A percentile compares a stretch with the other conserved stretches of the same genome.
phyloP scores from a whole-genome alignment of 2,888 invertebrate genomes.

The Meteorus cinctellus region DNA sequence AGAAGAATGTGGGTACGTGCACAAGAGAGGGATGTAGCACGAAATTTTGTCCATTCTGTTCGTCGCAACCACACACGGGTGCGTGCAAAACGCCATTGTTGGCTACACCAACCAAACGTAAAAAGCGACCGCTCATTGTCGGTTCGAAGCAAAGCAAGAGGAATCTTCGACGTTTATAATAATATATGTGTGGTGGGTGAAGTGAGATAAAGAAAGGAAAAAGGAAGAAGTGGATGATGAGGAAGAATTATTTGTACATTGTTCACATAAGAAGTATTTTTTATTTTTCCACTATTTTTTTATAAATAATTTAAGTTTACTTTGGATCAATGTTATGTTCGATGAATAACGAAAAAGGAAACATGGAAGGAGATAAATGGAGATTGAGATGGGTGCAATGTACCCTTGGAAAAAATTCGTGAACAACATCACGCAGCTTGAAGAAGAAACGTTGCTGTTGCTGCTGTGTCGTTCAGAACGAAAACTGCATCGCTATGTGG shows the following conservation, averaged over 20 bases:
- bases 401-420: slow-evolving; percentile 1
- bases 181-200: slow-evolving; percentile 6
- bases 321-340: neutral
- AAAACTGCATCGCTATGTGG: slow-evolving; percentile 5
- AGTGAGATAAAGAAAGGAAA: neutral
- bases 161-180: slow-evolving; percentile 68
- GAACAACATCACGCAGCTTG: slow-evolving; percentile 1
- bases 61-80: slow-evolving; percentile 65
- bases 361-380: slow-evolving; percentile 2
- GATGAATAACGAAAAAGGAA: slow-evolving; percentile 12
- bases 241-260: slow-evolving; percentile 13
- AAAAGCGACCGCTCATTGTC: slow-evolving; percentile 62
- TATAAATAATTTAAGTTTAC: neutral
- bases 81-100: slow-evolving; percentile 68
- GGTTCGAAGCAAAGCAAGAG: slow-evolving; percentile 70
- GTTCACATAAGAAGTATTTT: neutral
- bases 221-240: neutral
- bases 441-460: slow-evolving; percentile 8
- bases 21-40: slow-evolving; percentile 68
- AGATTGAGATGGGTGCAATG: neutral
- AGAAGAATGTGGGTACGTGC: slow-evolving; percentile 68
- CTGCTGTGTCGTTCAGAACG: slow-evolving; percentile 2
- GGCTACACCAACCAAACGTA: slow-evolving; percentile 70
- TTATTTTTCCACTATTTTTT: slow-evolving; percentile 27
- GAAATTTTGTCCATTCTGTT: slow-evolving; percentile 69